These are phyloP conservation scores for Eclectus roratus DNA, from an alignment of 2,113 vertebrate genomes.

Conservation along the genomic window DNA sequence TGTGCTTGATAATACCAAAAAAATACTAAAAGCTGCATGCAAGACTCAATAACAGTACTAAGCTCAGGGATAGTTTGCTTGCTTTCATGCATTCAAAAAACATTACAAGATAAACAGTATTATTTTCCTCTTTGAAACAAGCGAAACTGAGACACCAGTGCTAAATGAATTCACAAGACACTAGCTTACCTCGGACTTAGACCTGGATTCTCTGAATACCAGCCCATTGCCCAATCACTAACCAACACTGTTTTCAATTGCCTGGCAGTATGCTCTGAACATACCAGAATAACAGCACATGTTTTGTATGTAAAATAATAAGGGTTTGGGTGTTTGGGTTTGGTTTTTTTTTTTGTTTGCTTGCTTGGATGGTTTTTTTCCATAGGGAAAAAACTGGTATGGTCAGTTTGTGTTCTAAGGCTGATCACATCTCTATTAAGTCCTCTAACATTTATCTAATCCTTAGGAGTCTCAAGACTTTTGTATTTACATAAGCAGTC, in stretches of 20 bases:
- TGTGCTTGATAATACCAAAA: neutral
- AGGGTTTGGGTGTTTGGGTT: neutral
- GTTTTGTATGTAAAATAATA: neutral
- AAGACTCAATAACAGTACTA: neutral
- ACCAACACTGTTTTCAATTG: neutral
- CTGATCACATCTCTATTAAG: neutral
- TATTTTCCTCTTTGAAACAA: neutral
- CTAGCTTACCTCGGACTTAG: neutral
- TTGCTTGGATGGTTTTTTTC: neutral
- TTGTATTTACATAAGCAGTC: neutral
- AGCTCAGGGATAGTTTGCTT: neutral
- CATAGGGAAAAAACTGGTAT: neutral
- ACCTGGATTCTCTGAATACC: neutral
- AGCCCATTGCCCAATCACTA: neutral
- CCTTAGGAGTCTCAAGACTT: neutral
- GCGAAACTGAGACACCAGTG: neutral
- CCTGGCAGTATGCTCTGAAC: neutral
- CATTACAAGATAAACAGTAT: neutral
- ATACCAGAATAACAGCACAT: neutral
- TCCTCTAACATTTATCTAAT: neutral
- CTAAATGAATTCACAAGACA: neutral
- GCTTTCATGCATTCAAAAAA: neutral
- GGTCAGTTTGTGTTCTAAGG: neutral
- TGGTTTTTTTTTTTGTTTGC: neutral
- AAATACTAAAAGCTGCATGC: neutral